These are phyloP conservation scores for Anser cygnoides DNA, from an alignment of 2,113 vertebrate species.

Conservation along the genomic window DNA sequence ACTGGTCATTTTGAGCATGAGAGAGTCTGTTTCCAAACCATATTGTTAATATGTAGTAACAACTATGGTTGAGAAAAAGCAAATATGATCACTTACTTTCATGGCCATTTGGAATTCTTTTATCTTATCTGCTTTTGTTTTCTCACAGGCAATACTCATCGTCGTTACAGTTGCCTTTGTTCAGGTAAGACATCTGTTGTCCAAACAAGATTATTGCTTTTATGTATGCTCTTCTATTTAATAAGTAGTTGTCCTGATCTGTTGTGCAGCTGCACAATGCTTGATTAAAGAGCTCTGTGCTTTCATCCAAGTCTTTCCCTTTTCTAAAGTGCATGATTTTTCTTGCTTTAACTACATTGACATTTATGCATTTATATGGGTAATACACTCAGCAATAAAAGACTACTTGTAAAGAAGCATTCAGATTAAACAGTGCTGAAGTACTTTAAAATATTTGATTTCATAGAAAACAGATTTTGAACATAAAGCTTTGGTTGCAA, in stretches of 20 bases:
- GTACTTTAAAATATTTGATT: background rate
- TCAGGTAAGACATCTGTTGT: slow-evolving; percentile 82
- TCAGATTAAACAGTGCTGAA: background rate
- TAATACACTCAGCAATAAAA: background rate
- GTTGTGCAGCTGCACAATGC: background rate
- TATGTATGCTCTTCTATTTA: background rate
- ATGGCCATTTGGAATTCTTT: background rate
- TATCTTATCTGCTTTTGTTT: background rate
- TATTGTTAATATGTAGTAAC: background rate
- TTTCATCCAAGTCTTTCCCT: background rate
- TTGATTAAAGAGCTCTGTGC: background rate
- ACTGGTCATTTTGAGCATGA: background rate
- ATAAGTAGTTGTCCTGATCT: background rate
- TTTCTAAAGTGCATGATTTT: background rate
- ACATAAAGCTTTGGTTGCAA: background rate
- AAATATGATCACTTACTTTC: background rate
- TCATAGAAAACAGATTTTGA: background rate
- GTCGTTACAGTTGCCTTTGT: slow-evolving; percentile 98
- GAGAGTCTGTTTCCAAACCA: background rate
- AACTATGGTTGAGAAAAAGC: background rate
- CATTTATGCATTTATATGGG: background rate
- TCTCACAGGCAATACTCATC: slow-evolving; percentile 92
- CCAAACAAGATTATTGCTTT: background rate
- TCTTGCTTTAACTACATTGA: background rate
- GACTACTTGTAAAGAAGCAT: background rate